These are phyloP conservation scores for Polyodon spathula DNA, from an alignment of 2,113 vertebrate species.

Conservation along the genomic window DNA sequence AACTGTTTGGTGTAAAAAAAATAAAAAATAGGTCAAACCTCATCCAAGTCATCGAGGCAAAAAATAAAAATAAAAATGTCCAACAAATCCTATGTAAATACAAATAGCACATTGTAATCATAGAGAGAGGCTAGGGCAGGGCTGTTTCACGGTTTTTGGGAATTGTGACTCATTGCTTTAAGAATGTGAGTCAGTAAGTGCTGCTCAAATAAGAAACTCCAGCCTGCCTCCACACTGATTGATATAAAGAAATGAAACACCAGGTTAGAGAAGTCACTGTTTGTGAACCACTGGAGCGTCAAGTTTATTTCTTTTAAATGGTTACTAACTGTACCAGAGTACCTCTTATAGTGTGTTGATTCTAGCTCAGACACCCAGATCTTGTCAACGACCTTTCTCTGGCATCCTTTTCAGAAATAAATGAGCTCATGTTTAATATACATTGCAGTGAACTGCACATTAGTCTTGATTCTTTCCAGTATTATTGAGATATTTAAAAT, in stretches of 20 bases:
- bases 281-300: conserved; percentile 1
- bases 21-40: conserved; percentile 48
- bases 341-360: background rate
- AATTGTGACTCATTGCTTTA: background rate
- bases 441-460: background rate
- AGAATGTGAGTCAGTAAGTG: background rate
- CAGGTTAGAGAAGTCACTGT: conserved; percentile 2
- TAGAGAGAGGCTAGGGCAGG: background rate
- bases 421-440: conserved; percentile 1
- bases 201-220: background rate
- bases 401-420: conserved; percentile 6
- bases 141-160: background rate
- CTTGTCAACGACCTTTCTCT: conserved; percentile 1
- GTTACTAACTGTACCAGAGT: background rate
- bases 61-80: conserved; percentile 39
- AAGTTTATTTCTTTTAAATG: conserved; percentile 8
- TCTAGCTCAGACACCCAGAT: background rate
- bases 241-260: conserved; percentile 19
- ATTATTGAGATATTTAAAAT: too few species aligned
- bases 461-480: too few species aligned
- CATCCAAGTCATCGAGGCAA: conserved; percentile 28
- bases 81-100: conserved; percentile 31
- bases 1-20: background rate
- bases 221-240: conserved; percentile 10
- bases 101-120: background rate